Evolutionary conservation across 2,888 invertebrate species (phyloP).

Genomic region (Charanyca ferruginea): DNA sequence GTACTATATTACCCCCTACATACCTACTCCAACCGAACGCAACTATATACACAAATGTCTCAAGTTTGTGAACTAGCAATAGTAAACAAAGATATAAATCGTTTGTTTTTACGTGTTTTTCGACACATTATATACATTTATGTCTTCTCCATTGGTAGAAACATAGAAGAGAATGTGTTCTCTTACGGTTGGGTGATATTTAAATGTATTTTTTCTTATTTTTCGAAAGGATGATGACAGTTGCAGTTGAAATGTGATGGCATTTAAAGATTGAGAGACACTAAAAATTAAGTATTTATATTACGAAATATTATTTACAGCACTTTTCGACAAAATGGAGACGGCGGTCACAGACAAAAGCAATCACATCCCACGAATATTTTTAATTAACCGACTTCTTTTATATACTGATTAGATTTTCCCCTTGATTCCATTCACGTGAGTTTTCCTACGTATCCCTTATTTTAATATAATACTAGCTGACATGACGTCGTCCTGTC

Average conservation of each 20-base stretch:
- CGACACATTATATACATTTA: conserved; percentile 30
- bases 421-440: too few species aligned
- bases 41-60: conserved; percentile 13
- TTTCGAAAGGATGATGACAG: background rate
- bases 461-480: too few species aligned
- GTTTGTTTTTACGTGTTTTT: conserved; percentile 47
- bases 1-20: background rate
- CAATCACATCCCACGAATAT: too few species aligned
- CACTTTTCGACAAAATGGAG: too few species aligned
- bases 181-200: background rate
- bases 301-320: too few species aligned
- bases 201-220: conserved; percentile 1
- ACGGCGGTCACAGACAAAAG: too few species aligned
- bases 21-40: background rate
- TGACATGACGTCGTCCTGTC: too few species aligned
- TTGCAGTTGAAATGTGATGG: background rate
- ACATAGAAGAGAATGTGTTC: conserved; percentile 9
- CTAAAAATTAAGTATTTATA: too few species aligned
- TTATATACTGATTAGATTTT: too few species aligned
- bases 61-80: conserved; percentile 19
- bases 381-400: too few species aligned
- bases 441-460: too few species aligned
- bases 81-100: conserved; percentile 62
- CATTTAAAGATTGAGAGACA: background rate
- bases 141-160: conserved; percentile 8